phyloP scores from a whole-genome alignment of 2,797 vertebrate genomes.

The Arrhamphus sclerolepis region DNA sequence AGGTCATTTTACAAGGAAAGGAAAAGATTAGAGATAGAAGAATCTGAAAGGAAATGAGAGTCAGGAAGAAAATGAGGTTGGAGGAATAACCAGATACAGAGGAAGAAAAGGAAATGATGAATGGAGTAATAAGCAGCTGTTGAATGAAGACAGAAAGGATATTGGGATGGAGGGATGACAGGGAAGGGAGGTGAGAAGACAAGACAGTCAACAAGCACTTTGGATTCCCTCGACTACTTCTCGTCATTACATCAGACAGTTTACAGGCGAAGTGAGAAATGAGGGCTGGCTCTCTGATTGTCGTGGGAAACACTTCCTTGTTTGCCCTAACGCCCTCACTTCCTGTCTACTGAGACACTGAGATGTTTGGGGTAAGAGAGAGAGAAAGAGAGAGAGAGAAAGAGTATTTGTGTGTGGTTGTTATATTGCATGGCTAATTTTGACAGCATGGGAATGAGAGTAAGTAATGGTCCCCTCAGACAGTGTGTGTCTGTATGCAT shows the following conservation, averaged over 20 bases:
- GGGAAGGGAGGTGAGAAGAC: constrained; percentile 58
- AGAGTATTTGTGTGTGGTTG: constrained; percentile 34
- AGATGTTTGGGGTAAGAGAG: constrained; percentile 19
- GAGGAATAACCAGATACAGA: no score
- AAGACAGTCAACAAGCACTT: constrained; percentile 74
- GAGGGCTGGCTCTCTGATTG: constrained; percentile 57
- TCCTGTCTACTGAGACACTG: constrained; percentile 66
- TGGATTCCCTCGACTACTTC: constrained; percentile 63
- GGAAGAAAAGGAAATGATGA: no score
- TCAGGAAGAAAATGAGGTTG: no score
- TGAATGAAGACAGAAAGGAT: background rate
- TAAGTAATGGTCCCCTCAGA: constrained; percentile 73
- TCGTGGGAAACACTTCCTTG: constrained; percentile 72
- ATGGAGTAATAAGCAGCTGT: no score
- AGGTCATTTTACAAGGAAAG: no score
- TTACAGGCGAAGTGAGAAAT: constrained; percentile 52
- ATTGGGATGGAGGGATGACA: constrained; percentile 1
- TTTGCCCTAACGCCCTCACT: constrained; percentile 70
- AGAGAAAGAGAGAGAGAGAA: constrained; percentile 21
- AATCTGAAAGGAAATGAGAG: no score
- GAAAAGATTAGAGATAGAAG: no score
- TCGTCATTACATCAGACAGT: constrained; percentile 63
- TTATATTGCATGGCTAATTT: constrained; percentile 73
- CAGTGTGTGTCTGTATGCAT: constrained; percentile 47
- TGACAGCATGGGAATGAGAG: constrained; percentile 77